Base-by-base conservation (phyloP, 1,140 invertebrate species). In the Brachionus angularis region DNA sequence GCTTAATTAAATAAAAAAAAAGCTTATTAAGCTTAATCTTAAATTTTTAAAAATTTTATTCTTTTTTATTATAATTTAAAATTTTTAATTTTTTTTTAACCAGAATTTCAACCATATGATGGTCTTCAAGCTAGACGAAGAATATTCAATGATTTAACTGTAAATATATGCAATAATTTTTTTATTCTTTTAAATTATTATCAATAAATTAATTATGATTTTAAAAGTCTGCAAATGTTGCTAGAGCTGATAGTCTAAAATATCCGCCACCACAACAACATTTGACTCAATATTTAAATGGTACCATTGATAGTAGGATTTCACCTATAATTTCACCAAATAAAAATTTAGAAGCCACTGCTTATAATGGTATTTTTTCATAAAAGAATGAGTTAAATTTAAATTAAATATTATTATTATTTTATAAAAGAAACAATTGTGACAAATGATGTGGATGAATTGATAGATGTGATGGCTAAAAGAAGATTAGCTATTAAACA, bases 141-240 rank as follows among this genome's bases (percentile, higher is more conserved):
- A 47, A 46, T 67, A 5, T 50, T 67, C 14, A 67, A 67, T 67
- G 62, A 67, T 47, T 47, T 67, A 42, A 67, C 39, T 50, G 62
- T 67, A 67, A 31, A 12, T 1, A 16, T 5, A n/a, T n/a, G n/a
- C n/a, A n/a, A n/a, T n/a, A n/a, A n/a, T n/a, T n/a, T n/a, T n/a
- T n/a, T n/a, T n/a, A n/a, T n/a, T n/a, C n/a, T n/a, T n/a, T n/a
- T n/a, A n/a, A n/a, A n/a, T n/a, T n/a, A n/a, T n/a, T n/a, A n/a
- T n/a, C n/a, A n/a, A n/a, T n/a, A n/a, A n/a, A n/a, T n/a, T n/a
- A n/a, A n/a, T n/a, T n/a, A n/a, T n/a, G n/a, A n/a, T n/a, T n/a
- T n/a, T n/a, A n/a, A n/a, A n/a, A n/a, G n/a, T n/a, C n/a, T n/a
- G n/a, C n/a, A n/a, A n/a, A n/a, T n/a, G n/a, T n/a, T n/a, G n/a